Conservation (phyloP, 2,797 vertebrate genomes). For the Rhinoraja longicauda region DNA sequence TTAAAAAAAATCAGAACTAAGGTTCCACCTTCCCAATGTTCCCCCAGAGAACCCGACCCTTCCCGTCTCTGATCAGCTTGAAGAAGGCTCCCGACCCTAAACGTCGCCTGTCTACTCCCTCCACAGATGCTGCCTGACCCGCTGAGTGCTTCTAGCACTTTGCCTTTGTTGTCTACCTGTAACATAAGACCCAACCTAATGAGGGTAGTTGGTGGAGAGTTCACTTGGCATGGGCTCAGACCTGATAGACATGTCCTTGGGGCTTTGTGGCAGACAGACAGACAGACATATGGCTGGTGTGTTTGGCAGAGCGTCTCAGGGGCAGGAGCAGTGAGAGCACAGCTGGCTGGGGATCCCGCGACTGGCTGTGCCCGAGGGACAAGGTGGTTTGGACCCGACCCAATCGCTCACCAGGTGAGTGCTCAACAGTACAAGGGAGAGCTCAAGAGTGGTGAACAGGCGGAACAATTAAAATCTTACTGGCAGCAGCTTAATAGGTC, state of each 20-base stretch:
- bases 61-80: too few species aligned
- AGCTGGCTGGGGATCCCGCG: not conserved
- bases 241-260: not conserved
- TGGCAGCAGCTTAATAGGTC: too few species aligned
- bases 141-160: too few species aligned
- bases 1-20: too few species aligned
- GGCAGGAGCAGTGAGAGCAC: not conserved
- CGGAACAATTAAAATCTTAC: too few species aligned
- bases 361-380: not conserved
- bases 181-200: not conserved
- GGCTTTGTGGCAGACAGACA: constrained; percentile 19
- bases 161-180: not conserved
- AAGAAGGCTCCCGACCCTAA: too few species aligned
- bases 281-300: constrained; percentile 29
- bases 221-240: not conserved
- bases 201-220: not conserved
- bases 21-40: too few species aligned
- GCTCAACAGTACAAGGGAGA: too few species aligned
- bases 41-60: not conserved
- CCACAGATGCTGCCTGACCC: too few species aligned
- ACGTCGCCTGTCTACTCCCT: too few species aligned
- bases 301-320: not conserved
- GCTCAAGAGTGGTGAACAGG: too few species aligned
- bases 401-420: not conserved
- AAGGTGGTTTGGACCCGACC: not conserved